Evolutionary conservation across 2,888 invertebrate species (phyloP), one percentile per base, ranked within the genome.

Genomic region (Cosmia trapezina): DNA sequence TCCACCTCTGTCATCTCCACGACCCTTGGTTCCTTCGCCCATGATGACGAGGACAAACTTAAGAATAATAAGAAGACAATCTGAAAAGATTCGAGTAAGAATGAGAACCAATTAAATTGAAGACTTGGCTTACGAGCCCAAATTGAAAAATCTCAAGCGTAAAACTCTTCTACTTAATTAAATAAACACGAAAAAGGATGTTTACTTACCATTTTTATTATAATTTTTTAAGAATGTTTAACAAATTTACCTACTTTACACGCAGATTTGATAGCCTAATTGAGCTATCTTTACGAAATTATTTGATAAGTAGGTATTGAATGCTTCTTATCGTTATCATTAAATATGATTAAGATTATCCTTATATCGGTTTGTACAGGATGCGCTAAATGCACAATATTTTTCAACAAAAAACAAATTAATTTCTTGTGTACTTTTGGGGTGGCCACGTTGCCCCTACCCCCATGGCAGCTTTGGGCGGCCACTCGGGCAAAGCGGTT

Each of bases 1-100:
- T 95, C 94, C 51, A 93, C 90, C 4, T 93, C 89, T 4, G 93
- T 91, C 4, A 94, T 91, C 76, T 93, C 91, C 43, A 93, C 78
- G 6, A 87, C n/a, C 12, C 86, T 56, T 28, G 61, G 85, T 22
- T 79, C 81, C n/a, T 89, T 84, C 3, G 89, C 90, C 87, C 90
- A 88, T 81, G 87, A 71, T n/a, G 77, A 63, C n/a, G 89, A 78
- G 14, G 89, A 45, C 11, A 89, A 49, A 33, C 85, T 80, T 63
- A 87, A 47, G 0, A 91, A 61, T 62, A 92, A 28, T 19, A 87
- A 67, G 7, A 88, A 74, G 4, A 77, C 33, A 49, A 91, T 86
- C 93, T 93, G 89, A 74, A 91, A 91, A 37, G 0, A 11, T 43
- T 51, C 0, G 9, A 9, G 17, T 14, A 43, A n/a, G 17, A 63